These are phyloP conservation scores for Fopius arisanus DNA, from an alignment of 1,140 invertebrate species.

Conservation along the genomic window DNA sequence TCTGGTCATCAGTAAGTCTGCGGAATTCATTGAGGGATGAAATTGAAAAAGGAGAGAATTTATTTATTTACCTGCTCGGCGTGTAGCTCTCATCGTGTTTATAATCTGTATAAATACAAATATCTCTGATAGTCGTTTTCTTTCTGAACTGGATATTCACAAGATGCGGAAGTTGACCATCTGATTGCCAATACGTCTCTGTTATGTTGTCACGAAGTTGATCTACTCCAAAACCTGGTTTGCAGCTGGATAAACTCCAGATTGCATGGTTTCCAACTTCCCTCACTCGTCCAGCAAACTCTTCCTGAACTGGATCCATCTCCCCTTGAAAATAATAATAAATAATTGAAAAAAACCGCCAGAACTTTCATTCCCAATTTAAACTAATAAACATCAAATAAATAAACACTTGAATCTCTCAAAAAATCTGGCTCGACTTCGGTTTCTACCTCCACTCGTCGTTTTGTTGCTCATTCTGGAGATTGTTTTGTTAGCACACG, in stretches of 20 bases:
- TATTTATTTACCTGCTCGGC: slow-evolving; percentile 85
- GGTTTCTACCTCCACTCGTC: slow-evolving; percentile 7
- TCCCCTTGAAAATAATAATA: slow-evolving; percentile 50
- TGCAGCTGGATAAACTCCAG: slow-evolving; percentile 98
- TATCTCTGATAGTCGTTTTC: slow-evolving; percentile 94
- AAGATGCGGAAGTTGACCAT: slow-evolving; percentile 96
- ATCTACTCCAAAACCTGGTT: slow-evolving; percentile 98
- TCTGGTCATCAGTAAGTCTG: no score
- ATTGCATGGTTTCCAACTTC: slow-evolving; percentile 97
- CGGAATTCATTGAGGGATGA: no score
- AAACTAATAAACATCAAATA: no score
- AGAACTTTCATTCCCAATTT: not conserved
- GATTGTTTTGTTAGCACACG: slow-evolving; percentile 35
- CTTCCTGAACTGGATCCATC: slow-evolving; percentile 75
- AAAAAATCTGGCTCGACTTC: no score
- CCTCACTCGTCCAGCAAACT: slow-evolving; percentile 79
- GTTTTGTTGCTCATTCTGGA: slow-evolving; percentile 26
- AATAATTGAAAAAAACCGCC: no score
- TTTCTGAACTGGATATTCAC: slow-evolving; percentile 97
- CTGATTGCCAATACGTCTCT: slow-evolving; percentile 99
- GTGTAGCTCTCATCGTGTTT: slow-evolving; percentile 99
- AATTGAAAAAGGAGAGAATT: no score
- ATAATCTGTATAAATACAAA: slow-evolving; percentile 97
- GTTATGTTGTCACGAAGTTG: slow-evolving; percentile 93
- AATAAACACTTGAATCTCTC: no score